These are phyloP conservation scores for Eristalis intricaria DNA, from an alignment of 2,888 invertebrate species.

Conservation along the genomic window DNA sequence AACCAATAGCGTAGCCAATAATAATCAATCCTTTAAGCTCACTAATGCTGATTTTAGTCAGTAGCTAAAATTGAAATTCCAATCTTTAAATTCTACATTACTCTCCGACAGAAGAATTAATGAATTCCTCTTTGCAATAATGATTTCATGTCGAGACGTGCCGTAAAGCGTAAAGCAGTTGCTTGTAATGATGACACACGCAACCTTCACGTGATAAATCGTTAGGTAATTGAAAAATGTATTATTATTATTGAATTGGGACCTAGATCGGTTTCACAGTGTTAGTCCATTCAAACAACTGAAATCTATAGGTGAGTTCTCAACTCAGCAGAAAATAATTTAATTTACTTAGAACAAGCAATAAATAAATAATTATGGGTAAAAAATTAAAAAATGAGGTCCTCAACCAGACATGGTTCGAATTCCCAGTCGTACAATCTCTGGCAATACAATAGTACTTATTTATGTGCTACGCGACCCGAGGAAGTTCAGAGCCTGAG, in stretches of 20 bases:
- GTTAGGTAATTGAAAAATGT: background rate
- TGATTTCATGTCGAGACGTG: slow-evolving; percentile 33
- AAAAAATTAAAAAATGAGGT: too few relatives aligned
- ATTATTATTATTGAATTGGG: too few relatives aligned
- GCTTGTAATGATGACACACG: background rate
- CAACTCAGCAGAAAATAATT: too few relatives aligned
- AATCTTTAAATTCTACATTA: slow-evolving; percentile 17
- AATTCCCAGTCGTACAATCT: too few relatives aligned
- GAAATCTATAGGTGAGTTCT: too few relatives aligned
- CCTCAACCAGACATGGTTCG: too few relatives aligned
- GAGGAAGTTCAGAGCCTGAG: too few relatives aligned
- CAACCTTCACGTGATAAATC: slow-evolving; percentile 12
- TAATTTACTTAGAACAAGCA: too few relatives aligned
- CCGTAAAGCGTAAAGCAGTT: background rate
- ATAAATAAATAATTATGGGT: too few relatives aligned
- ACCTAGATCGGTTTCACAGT: background rate
- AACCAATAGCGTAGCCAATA: slow-evolving; percentile 11
- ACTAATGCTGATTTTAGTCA: slow-evolving; percentile 8
- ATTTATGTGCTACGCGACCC: too few relatives aligned
- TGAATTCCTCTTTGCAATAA: slow-evolving; percentile 19
- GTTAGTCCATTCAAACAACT: too few relatives aligned
- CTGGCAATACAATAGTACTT: too few relatives aligned
- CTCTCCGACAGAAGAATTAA: background rate
- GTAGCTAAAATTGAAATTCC: slow-evolving; percentile 22
- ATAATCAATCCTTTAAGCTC: slow-evolving; percentile 28